Evolutionary conservation across 2,888 invertebrate genomes (phyloP), one percentile per base, ranked within the genome.

Genomic region (Amphipoea lucens): DNA sequence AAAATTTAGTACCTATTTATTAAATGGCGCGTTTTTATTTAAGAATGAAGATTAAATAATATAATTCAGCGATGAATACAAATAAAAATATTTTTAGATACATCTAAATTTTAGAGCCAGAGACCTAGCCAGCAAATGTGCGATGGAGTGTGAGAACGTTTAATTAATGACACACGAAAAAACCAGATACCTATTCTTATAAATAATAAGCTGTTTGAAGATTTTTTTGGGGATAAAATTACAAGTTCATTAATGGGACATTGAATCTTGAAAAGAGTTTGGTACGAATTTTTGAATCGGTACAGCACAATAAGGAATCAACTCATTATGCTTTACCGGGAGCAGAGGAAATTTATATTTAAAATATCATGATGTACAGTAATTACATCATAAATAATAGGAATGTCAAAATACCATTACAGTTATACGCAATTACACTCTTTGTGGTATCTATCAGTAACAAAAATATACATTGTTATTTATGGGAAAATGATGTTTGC

Each of bases 401-500:
- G 29, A 60, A 67, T 77, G 3, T 42, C n/a, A 17, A 51, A 74
- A 63, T 71, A 63, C 14, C 40, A 71, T 78, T 54, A 79, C 29
- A 70, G 60, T 65, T 42, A 63, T 54, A 62, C 66, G 54, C 51
- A 78, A 78, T 40, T 57, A 76, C 70, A 74, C 40, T 78, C n/a
- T 20, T 82, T 76, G 70, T 29, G 65, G 62, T 87, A 85, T 83
- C 81, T 88, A 84, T 84, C 80, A 88, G 76, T 71, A 70, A 76
- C 20, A 71, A 78, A 67, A 82, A 81, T 75, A 78, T 77, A 74
- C 84, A 90, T 88, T 87, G 87, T 86, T 87, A 77, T 88, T 81
- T 83, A 91, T 93, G 91, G 91, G 91, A 92, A 93, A 94, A 92
- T 89, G 84, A 88, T 86, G 85, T 92, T 95, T 95, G 96, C 94